Evolutionary conservation across 2,888 invertebrate species (phyloP), one percentile per base, ranked within the genome.

Genomic region (Branchinecta sandiegonensis): DNA sequence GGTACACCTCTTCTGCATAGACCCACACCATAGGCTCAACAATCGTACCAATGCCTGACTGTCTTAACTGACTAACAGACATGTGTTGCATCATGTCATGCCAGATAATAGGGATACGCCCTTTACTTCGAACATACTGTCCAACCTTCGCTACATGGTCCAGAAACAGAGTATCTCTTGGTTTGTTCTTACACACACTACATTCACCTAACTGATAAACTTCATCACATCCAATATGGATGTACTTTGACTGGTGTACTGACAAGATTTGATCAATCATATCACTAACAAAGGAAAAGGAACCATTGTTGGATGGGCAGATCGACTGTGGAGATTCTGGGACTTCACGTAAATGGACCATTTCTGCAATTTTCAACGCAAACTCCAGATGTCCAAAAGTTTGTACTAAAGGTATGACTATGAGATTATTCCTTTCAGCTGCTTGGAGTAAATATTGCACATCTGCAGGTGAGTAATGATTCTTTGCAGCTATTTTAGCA

Each of bases 331-430:
- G 79, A 74, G 83, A 84, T 37, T 77, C 76, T 0, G 78, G 76
- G 0, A 83, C 80, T 78, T 91, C 90, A 72, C 90, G 79, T 67
- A 88, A 79, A 69, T 85, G 81, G 69, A 81, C 79, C 74, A 84
- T 89, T 69, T 85, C 80, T 47, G 83, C 77, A 46, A 87, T 79
- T 75, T 92, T 92, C 66, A 92, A 78, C 0, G 86, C 82, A 78
- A 86, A 88, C 77, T 91, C 90, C 79, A 92, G 79, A 76, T 92
- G 91, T 0, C 90, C 91, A 76, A 90, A 90, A 0, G 89, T 89
- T 79, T 90, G 91, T n/a, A 92, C 79, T 67, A 92, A 77, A 0
- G 91, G 91, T 73, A 91, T 88, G 0, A 82, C 76, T 71, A 77
- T 75, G 50, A 82, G 73, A 12, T 75, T 73, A 64, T 76, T 72